Base-by-base conservation (phyloP, 2,888 invertebrate genomes). In the Urechis unicinctus region DNA sequence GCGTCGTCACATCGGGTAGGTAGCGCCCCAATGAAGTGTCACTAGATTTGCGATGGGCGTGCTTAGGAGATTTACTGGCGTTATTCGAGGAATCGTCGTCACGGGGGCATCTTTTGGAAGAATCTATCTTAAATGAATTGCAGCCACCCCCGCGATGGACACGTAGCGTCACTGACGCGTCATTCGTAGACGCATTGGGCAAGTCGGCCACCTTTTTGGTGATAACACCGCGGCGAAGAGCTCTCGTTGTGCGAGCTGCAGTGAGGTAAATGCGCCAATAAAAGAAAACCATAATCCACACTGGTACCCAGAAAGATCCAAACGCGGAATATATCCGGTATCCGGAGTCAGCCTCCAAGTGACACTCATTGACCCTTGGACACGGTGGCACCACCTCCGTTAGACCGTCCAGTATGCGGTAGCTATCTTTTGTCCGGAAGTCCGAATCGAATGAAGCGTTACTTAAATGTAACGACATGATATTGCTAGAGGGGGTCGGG, bases 231-330 rank as follows among this genome's bases (percentile, higher is more conserved):
- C 64, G 65, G n/a, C 67, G 61, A 21, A 73, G 51, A 0, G 71
- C 77, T 58, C 61, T 70, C 50, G 69, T 78, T 61, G 71, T 78
- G 66, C 64, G 73, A 59, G 61, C 74, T 0, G 96, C 97, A 3
- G 95, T 93, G 65, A 89, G 85, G 81, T 95, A 96, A 68, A 96
- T 96, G 68, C 91, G 84, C 89, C 93, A 93, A 79, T 96, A 96
- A 83, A 96, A 95, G 83, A 94, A 95, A 69, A 94, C 83, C 91
- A 96, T 96, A 66, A 96, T 91, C 69, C 93, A 86, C 92, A 94
- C 94, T 43, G 96, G 96, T 30, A 95, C 88, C 81, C 91, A 96
- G 84, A 96, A 96, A 62, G 94, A 94, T n/a, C 96, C 96, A 26
- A 96, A 83, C 0, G 96, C 95, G 2, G 94, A 94, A 81, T 95